Evolutionary conservation across 2,888 invertebrate genomes (phyloP), one percentile per base, ranked within the genome.

Genomic region (Nephrotoma guestfalica): DNA sequence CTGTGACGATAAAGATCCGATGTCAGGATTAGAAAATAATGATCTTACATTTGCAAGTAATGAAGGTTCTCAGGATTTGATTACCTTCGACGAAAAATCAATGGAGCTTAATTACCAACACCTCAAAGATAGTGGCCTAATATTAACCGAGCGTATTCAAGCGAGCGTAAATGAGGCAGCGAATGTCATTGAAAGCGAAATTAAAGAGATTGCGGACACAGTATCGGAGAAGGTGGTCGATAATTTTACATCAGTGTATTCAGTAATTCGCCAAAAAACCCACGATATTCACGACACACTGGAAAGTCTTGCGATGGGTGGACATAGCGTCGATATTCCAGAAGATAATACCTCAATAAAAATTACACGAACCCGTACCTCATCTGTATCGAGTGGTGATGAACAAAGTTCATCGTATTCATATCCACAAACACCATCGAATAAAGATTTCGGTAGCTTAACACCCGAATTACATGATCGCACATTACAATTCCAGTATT

Each of bases 181-280:
- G 15, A 92, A 90, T 88, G 92, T 92, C 0, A 90, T 93, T 4
- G 92, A 93, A 88, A 91, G 91, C 88, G 93, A 93, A 89, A 92
- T 93, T 85, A 92, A 93, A 89, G 92, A 92, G 89, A 89, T 92
- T 43, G 92, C 92, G 0, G 92, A 92, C 86, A 91, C 92, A 0
- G 92, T 92, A 0, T 91, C 92, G 1, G 92, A 90, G 40, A 92
- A 91, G 1, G 92, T 93, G 0, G 92, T 92, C 4, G 93, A 92
- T 87, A 93, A 93, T 88, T 90, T 93, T 1, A 91, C 91, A n/a
- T 92, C 92, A 41, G 92, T 92, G 0, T 93, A 92, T 88, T 93
- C 92, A 0, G 92, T 92, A 6, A 90, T 93, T 87, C 89, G 92
- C 0, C 92, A 92, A 88, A 92, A 91, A 85, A 93, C 93, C 0